Base-by-base conservation (phyloP, 2,888 invertebrate genomes). In the Caenorhabditis sp. region DNA sequence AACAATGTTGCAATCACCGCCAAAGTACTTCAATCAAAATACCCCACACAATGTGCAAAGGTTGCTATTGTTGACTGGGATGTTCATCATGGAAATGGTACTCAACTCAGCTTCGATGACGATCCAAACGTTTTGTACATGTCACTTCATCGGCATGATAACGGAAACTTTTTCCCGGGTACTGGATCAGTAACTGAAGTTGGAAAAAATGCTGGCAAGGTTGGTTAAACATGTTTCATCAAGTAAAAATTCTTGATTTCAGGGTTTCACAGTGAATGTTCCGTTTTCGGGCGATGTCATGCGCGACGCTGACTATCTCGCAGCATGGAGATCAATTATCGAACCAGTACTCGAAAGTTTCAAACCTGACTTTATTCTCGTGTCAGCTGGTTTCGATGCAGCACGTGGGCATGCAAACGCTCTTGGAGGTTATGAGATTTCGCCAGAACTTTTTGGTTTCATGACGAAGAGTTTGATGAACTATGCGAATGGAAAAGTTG, bases 381-480 rank as follows among this genome's bases (percentile, higher is more conserved):
- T 99, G 66, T 97, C 97, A 59, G 94, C 96, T 84, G 99, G 99
- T 70, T 99, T 99, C 90, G 99, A 99, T 90, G 97, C 96, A 21
- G 95, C 96, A 36, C 91, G 92, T 23, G 97, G 97, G 0, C 99
- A 99, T 90, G 92, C 95, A 19, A 92, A 95, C 49, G 96, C 95
- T 8, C 91, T 99, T 17, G 99, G 99, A 72, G 99, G 86, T 82
- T 99, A 99, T 90, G 91, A 92, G 86, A 93, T 99, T 64, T 94
- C 96, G 60, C 93, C 97, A 6, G 94, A 95, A 17, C 77, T 88
- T 65, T 88, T 88, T 62, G 97, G 96, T 81, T 93, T 93, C 90
- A 95, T 99, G 94, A 96, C 97, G 31, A 92, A 94, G 83, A 94
- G 96, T 88, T 91, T 99, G 81, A 93, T 95, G 92, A 76, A 92